Percentiles rank a stretch among this genome's conserved stretches.
Evolutionary conservation across 1,140 invertebrate species (phyloP).

Genomic region (Drosophila hydei): DNA sequence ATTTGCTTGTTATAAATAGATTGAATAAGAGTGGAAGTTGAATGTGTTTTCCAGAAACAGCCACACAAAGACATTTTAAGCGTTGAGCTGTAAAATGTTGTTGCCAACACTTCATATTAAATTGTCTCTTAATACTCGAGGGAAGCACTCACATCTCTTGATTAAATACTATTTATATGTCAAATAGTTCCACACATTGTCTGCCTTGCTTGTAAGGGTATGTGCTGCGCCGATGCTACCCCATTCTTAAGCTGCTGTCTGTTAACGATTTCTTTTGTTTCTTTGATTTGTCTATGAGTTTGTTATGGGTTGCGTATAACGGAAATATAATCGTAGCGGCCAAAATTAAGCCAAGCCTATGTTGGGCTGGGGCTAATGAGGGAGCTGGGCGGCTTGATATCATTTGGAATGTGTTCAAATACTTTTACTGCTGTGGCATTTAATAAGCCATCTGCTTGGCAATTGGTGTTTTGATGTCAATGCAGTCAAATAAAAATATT

Average conservation of each 20-base stretch:
- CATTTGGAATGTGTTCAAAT: constrained; percentile 48
- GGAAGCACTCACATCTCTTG: too few species aligned
- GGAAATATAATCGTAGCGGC: constrained; percentile 54
- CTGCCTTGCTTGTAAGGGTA: constrained; percentile 13
- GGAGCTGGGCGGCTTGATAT: neutral
- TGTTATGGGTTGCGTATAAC: constrained; percentile 46
- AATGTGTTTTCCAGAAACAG: neutral
- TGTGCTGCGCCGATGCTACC: constrained; percentile 5
- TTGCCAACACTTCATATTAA: neutral
- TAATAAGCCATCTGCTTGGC: constrained; percentile 71
- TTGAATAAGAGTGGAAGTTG: neutral
- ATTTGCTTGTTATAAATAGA: neutral
- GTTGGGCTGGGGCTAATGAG: neutral
- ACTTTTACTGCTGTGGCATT: constrained; percentile 54
- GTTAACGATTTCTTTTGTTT: constrained; percentile 22
- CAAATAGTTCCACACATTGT: neutral
- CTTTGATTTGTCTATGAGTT: constrained; percentile 30
- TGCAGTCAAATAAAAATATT: constrained; percentile 51
- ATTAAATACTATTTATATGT: too few species aligned
- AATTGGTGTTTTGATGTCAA: constrained; percentile 78
- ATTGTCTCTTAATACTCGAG: neutral
- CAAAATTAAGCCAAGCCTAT: constrained; percentile 29
- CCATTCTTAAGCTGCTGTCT: neutral
- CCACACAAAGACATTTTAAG: neutral
- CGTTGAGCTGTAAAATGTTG: constrained; percentile 5